Evolutionary conservation across 2,888 invertebrate species (phyloP).

Genomic region (Rhagophthalmus giganteus): DNA sequence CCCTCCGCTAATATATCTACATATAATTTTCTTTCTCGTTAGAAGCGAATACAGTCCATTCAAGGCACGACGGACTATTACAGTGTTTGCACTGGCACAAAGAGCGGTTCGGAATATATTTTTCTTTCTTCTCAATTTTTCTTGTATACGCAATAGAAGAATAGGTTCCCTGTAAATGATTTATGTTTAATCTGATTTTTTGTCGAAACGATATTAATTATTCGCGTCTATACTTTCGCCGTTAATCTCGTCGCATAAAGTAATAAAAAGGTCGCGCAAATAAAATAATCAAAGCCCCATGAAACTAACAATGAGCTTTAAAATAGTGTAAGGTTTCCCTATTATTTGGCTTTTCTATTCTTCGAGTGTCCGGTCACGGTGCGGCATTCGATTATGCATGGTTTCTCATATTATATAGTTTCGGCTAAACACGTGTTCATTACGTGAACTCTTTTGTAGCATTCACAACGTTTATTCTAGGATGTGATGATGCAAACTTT

Average conservation of each 20-base stretch:
- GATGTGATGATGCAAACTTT: no score
- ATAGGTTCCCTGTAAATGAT: conserved; percentile 12
- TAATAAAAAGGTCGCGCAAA: conserved; percentile 11
- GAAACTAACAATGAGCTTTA: conserved; percentile 7
- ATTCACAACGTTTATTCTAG: no score
- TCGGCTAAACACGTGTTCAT: conserved; percentile 20
- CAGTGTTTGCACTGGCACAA: conserved; percentile 20
- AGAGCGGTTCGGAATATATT: conserved; percentile 17
- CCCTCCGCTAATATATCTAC: conserved; percentile 5
- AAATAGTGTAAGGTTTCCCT: conserved; percentile 22
- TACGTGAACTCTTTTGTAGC: no score
- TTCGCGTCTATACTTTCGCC: conserved; percentile 1
- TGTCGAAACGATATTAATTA: conserved; percentile 12
- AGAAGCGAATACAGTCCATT: conserved; percentile 13
- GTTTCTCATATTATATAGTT: conserved; percentile 7
- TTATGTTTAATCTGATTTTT: conserved; percentile 15
- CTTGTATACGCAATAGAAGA: not conserved
- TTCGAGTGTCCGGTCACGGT: conserved; percentile 4
- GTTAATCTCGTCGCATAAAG: not conserved
- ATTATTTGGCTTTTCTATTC: conserved; percentile 15
- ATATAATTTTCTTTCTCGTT: conserved; percentile 8
- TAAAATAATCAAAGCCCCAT: conserved; percentile 10
- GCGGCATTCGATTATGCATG: no score
- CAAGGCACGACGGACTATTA: conserved; percentile 14
- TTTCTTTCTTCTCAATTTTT: conserved; percentile 9